These are phyloP conservation scores for Chloroceryle inda DNA, from an alignment of 2,797 vertebrate genomes.

Conservation along the genomic window DNA sequence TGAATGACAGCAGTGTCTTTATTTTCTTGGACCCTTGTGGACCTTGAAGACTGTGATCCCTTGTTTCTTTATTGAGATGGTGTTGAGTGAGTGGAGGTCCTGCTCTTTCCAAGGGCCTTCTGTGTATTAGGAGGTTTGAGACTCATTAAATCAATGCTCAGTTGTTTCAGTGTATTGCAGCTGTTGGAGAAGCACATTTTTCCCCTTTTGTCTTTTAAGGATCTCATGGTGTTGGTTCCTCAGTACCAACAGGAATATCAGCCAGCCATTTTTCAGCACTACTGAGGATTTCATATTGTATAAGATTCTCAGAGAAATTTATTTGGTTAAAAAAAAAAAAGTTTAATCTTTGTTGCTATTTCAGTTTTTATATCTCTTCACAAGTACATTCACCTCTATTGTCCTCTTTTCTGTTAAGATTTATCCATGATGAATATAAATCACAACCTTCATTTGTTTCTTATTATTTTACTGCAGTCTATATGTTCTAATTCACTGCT, in stretches of 20 bases:
- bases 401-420: background rate
- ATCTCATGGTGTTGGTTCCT: background rate
- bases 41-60: background rate
- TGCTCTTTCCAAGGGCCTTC: background rate
- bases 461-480: background rate
- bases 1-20: background rate
- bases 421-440: conserved; percentile 16
- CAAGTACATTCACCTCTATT: background rate
- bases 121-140: background rate
- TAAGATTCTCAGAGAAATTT: background rate
- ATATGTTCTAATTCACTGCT: background rate
- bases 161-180: background rate
- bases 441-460: conserved; percentile 27
- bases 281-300: background rate
- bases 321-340: background rate
- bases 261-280: background rate
- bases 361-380: conserved; percentile 6
- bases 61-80: background rate
- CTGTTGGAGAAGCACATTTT: background rate
- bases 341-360: background rate
- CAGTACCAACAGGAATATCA: background rate
- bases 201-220: background rate
- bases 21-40: background rate
- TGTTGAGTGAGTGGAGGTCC: background rate
- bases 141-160: background rate